These are phyloP conservation scores for Forbesichthys agassizii DNA, from an alignment of 2,113 vertebrate species.

Conservation along the genomic window DNA sequence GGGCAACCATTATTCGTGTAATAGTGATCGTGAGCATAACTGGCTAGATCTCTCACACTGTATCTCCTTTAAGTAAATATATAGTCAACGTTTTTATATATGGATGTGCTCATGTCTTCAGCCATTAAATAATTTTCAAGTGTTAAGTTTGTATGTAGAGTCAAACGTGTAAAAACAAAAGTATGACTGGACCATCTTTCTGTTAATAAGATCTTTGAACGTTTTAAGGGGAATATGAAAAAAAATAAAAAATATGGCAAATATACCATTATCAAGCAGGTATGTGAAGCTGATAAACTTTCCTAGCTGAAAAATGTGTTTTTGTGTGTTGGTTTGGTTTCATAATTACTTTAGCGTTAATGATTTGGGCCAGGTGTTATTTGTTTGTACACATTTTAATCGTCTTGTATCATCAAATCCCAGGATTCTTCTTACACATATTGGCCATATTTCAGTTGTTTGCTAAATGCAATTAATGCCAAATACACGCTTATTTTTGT, in stretches of 20 bases:
- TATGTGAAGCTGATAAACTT: slow-evolving; percentile 72
- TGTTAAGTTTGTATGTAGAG: slow-evolving; percentile 56
- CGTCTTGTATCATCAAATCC: slow-evolving; percentile 20
- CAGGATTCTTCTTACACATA: slow-evolving; percentile 10
- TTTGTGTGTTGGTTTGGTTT: slow-evolving; percentile 64
- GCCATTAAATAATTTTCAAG: slow-evolving; percentile 55
- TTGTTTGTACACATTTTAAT: slow-evolving; percentile 26
- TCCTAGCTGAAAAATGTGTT: slow-evolving; percentile 61
- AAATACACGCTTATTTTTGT: slow-evolving; percentile 1
- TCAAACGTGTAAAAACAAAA: slow-evolving; percentile 25
- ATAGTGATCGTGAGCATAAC: slow-evolving; percentile 74
- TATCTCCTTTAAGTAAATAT: slow-evolving; percentile 70
- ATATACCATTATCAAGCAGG: slow-evolving; percentile 69
- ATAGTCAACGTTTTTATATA: slow-evolving; percentile 83
- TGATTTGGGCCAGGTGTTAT: slow-evolving; percentile 33
- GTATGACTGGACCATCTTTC: slow-evolving; percentile 55
- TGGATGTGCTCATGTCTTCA: slow-evolving; percentile 49
- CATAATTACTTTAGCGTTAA: slow-evolving; percentile 9
- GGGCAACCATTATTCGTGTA: slow-evolving; percentile 93
- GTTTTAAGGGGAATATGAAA: slow-evolving; percentile 58
- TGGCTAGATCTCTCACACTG: slow-evolving; percentile 61
- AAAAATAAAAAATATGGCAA: slow-evolving; percentile 71
- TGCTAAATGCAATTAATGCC: neutral
- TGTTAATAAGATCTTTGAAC: slow-evolving; percentile 60
- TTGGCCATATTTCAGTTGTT: neutral